Percentiles rank a stretch among this genome's conserved stretches.
These are phyloP conservation scores for Poliocrania exsul DNA, from an alignment of 2,797 vertebrate species.

Conservation along the genomic window DNA sequence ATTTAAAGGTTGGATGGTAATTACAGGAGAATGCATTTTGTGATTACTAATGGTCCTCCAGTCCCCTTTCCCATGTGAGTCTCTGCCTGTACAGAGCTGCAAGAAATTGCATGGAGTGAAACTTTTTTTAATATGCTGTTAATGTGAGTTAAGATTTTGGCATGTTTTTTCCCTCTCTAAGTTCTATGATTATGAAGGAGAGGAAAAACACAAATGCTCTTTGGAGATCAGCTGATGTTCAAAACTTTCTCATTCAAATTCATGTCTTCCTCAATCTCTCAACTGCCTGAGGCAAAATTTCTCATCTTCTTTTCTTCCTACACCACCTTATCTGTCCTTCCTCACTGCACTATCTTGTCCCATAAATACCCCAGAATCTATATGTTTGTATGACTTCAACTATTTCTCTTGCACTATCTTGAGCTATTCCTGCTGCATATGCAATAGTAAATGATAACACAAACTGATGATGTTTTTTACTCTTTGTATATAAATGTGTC, in stretches of 20 bases:
- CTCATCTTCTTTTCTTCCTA: constrained; percentile 17
- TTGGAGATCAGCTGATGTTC: neutral
- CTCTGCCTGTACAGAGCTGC: neutral
- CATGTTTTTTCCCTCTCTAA: neutral
- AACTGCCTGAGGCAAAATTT: neutral
- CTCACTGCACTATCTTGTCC: constrained; percentile 20
- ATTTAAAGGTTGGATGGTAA: constrained; percentile 48
- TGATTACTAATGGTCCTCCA: constrained; percentile 33
- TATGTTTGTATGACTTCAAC: constrained; percentile 32
- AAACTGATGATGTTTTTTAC: neutral
- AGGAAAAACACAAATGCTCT: neutral
- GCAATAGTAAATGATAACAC: constrained; percentile 34
- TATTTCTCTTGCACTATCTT: constrained; percentile 42
- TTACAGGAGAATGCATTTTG: constrained; percentile 36
- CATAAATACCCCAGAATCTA: constrained; percentile 39
- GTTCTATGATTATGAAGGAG: neutral
- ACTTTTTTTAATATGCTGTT: neutral
- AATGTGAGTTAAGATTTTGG: neutral
- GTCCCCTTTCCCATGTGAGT: constrained; percentile 10
- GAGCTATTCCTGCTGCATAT: constrained; percentile 33
- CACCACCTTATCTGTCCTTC: constrained; percentile 44
- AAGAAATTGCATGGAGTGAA: neutral
- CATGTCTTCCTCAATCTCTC: neutral
- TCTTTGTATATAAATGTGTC: constrained; percentile 36
- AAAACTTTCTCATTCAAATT: constrained; percentile 1